Percentiles rank a stretch among this genome's conserved stretches.
These are phyloP conservation scores for Enteromius radiatus DNA, from an alignment of 2,797 vertebrate species.

Conservation along the genomic window DNA sequence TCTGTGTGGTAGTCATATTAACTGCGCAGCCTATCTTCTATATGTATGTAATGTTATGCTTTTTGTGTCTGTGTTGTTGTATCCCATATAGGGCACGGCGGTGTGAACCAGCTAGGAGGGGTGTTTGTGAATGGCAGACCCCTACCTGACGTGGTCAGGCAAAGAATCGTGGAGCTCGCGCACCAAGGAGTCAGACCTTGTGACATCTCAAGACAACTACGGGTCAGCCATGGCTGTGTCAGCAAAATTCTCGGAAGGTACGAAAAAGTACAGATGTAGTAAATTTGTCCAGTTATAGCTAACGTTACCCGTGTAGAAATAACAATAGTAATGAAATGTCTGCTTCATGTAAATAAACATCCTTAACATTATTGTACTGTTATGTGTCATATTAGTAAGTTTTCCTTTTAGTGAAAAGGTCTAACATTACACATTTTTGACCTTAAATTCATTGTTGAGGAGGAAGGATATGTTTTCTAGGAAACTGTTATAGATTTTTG, in stretches of 20 bases:
- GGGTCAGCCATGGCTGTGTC: constrained; percentile 99
- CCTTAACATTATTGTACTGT: neutral
- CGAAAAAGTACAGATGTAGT: constrained; percentile 68
- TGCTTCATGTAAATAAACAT: constrained; percentile 11
- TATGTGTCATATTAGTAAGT: constrained; percentile 21
- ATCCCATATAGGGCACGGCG: constrained; percentile 98
- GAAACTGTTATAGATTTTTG: constrained; percentile 59
- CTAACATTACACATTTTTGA: constrained; percentile 28
- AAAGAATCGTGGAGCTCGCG: constrained; percentile 98
- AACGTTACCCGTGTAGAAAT: constrained; percentile 1
- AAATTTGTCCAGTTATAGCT: constrained; percentile 39
- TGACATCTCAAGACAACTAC: constrained; percentile 97
- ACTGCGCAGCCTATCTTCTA: constrained; percentile 62
- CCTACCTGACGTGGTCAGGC: constrained; percentile 97
- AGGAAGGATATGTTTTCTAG: constrained; percentile 51
- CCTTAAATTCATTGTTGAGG: constrained; percentile 41
- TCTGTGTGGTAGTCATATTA: constrained; percentile 22
- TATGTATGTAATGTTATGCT: constrained; percentile 87
- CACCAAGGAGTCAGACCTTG: constrained; percentile 98
- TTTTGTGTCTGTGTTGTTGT: constrained; percentile 83
- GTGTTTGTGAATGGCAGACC: constrained; percentile 99
- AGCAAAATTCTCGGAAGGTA: constrained; percentile 99
- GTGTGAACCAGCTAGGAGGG: constrained; percentile 99
- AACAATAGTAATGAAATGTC: constrained; percentile 1
- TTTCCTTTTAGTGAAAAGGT: constrained; percentile 45